Base-by-base conservation (phyloP, 2,888 invertebrate genomes). In the Aphodius sticticus region DNA sequence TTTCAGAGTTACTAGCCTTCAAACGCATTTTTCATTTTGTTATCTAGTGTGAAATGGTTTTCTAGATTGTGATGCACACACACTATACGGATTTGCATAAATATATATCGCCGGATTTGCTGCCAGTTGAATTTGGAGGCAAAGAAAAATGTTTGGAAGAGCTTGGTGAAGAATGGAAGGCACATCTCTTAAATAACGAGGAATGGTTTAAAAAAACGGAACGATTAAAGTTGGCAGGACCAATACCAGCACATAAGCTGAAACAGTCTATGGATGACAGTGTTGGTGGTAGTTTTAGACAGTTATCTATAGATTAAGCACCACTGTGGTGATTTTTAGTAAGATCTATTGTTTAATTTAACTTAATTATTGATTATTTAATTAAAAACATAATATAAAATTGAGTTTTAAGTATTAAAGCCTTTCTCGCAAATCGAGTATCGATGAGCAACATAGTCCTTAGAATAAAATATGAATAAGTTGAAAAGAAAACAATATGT, bases 121-220 rank as follows among this genome's bases (percentile, higher is more conserved):
- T 76, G 12, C 76, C 76, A 15, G 26, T 38, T 16, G 76, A 76
- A 37, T 76, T 16, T 15, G 76, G 53, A 38, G 76, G 76, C n/a
- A 69, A 38, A 16, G 76, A 37, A 7, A 16, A 53, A 16, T 15
- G 15, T n/a, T 38, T 15, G 9, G 16, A 76, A 12, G 76, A 53
- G 7, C 69, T 16, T 16, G 15, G 16, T 26, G 16, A 69, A 6
- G 16, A 76, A 16, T 37, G n/a, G 14, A 16, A 37, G 6, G 16
- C 37, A 9, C 38, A n/a, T 76, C 69, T 76, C 12, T 7, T 76
- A 6, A 15, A 76, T 37, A 76, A 69, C 38, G 7, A n/a, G 1
- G 12, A 38, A 16, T 76, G 76, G 69, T 12, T n/a, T 7, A 6
- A 38, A 69, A 26, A 53, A 15, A 76, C 76, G 6, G 53, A 53